phyloP scores from a whole-genome alignment of 2,797 vertebrate genomes.

The Erithacus rubecula region DNA sequence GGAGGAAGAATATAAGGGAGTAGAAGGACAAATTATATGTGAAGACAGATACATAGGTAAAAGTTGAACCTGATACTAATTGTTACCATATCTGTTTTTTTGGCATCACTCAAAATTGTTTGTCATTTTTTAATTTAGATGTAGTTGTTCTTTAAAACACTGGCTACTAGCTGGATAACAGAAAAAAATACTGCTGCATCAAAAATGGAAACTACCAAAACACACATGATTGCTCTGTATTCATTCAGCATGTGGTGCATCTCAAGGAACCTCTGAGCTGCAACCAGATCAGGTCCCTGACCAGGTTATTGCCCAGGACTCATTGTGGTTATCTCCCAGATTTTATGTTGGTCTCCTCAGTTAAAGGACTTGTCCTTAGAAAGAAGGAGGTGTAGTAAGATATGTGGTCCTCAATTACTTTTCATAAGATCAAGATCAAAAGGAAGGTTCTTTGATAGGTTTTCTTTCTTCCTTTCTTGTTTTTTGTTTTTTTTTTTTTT shows the following conservation, averaged over 20 bases:
- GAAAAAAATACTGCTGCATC: not conserved
- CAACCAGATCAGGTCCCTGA: not conserved
- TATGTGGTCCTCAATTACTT: not conserved
- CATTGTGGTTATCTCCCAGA: fast-evolving
- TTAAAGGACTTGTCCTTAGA: not conserved
- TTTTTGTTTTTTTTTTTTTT: too few species aligned
- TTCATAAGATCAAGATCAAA: not conserved
- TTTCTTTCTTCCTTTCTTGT: not conserved
- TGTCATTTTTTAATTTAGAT: slow-evolving; percentile 2
- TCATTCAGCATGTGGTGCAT: not conserved
- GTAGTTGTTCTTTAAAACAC: not conserved
- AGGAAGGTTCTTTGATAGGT: not conserved
- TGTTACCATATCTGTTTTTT: slow-evolving; percentile 22
- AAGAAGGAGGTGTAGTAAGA: not conserved
- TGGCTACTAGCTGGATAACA: not conserved
- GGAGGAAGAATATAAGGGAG: not conserved
- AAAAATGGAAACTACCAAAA: not conserved
- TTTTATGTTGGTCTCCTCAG: not conserved
- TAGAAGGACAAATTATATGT: not conserved
- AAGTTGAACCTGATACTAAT: slow-evolving; percentile 36
- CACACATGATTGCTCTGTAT: not conserved
- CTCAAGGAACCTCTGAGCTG: not conserved
- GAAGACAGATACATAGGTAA: not conserved
- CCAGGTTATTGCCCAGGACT: not conserved
- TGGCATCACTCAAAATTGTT: not conserved